Base-by-base conservation (phyloP, 1,140 invertebrate species). In the Zophobas atratus region DNA sequence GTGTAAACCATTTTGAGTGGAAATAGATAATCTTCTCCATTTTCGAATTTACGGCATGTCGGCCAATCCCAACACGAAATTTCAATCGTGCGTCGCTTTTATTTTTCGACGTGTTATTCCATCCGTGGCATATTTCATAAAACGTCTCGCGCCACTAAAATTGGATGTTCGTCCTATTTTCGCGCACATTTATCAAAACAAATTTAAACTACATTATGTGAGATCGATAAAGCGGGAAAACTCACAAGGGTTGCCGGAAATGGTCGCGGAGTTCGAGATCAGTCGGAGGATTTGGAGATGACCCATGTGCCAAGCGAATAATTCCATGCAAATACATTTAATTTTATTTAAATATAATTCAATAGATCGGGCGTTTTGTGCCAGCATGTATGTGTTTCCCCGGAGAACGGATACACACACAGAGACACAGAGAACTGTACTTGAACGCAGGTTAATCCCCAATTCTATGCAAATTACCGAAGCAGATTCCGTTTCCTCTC, bases 391-490 rank as follows among this genome's bases (percentile, higher is more conserved):
- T 67, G 60, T 67, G 60, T 67, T 60, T 60, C 60, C 60, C 39
- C 38, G 60, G 60, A 67, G 60, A 67, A 43, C 38, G 60, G 60
- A 67, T 67, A 67, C 60, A 67, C 60, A 67, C 60, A 67, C 34
- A 32, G 34, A 60, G 3, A 46, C 43, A 46, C 43, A 67, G 60
- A 38, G 56, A 34, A 67, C 2, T 36, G 60, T 39, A 67, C 60
- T 67, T 67, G 60, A 63, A 77, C 53, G 71, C 71, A 75, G 77
- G 48, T 78, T 78, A 78, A 78, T 78, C 71, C 74, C 51, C 71
- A 63, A 75, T 78, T 78, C 77, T 70, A 75, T 75, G 77, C 70
- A 78, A 78, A 78, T 78, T 70, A 78, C 41, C 33, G 71, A 51
- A 55, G 70, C 71, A 60, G 57, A 75, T 73, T 73, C 57, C 70